Conservation (phyloP, 2,113 vertebrate species). For the Hyaena hyaena region DNA sequence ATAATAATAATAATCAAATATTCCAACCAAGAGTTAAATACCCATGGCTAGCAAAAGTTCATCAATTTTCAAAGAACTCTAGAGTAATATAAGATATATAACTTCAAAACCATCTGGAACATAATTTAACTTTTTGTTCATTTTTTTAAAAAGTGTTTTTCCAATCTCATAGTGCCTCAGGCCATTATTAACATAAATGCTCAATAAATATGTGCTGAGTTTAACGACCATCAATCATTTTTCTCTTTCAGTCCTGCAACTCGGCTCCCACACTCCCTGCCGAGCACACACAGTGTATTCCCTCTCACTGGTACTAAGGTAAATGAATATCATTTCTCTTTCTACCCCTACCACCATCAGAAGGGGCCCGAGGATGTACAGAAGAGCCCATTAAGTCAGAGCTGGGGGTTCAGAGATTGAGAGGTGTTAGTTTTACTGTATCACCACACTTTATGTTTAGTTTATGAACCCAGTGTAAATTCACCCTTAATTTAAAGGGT, state of each 20-base stretch:
- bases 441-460: background rate
- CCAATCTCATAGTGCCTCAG: constrained; percentile 37
- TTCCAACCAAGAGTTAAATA: constrained; percentile 26
- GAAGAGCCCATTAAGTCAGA: background rate
- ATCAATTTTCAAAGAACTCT: constrained; percentile 64
- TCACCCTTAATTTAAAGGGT: background rate
- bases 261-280: background rate
- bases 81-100: constrained; percentile 56
- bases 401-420: background rate
- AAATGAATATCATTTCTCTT: background rate
- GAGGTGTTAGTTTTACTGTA: background rate
- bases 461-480: background rate
- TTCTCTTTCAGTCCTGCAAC: background rate
- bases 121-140: constrained; percentile 65
- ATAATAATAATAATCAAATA: background rate
- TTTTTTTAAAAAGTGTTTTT: background rate
- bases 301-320: background rate
- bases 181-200: constrained; percentile 69
- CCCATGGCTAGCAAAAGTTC: background rate
- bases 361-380: background rate
- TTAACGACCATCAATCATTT: constrained; percentile 65
- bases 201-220: constrained; percentile 34
- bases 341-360: background rate
- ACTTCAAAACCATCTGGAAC: constrained; percentile 69
- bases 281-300: background rate